Percentiles rank a stretch among this genome's conserved stretches.
Evolutionary conservation across 1,140 invertebrate genomes (phyloP).

Genomic region (Magallana angulata): DNA sequence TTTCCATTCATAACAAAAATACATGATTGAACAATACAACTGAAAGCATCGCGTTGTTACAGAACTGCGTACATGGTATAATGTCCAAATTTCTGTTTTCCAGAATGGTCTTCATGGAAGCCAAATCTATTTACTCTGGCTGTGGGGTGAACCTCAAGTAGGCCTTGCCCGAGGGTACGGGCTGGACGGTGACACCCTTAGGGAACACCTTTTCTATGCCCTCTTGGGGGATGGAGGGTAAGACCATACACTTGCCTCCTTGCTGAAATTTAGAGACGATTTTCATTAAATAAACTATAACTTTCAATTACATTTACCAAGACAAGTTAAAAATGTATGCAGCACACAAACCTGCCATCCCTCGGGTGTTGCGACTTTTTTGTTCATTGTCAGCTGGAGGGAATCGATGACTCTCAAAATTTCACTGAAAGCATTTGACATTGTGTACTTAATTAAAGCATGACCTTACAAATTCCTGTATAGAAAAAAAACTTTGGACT

Average conservation of each 20-base stretch:
- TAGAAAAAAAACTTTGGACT: too few relatives aligned
- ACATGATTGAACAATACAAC: too few relatives aligned
- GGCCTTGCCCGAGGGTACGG: conserved; percentile 88
- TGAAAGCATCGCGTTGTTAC: too few relatives aligned
- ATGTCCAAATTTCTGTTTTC: too few relatives aligned
- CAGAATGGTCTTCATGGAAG: too few relatives aligned
- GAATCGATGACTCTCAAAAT: conserved; percentile 93
- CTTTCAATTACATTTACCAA: neutral
- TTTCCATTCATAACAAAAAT: too few relatives aligned
- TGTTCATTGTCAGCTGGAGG: conserved; percentile 89
- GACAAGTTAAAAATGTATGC: conserved; percentile 72
- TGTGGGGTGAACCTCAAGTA: conserved; percentile 88
- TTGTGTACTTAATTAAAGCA: too few relatives aligned
- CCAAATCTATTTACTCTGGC: conserved; percentile 52
- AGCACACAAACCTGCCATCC: conserved; percentile 87
- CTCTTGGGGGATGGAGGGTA: conserved; percentile 86
- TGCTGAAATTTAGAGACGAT: conserved; percentile 81
- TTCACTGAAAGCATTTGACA: conserved; percentile 85
- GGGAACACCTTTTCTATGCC: conserved; percentile 88
- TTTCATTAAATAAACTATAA: neutral
- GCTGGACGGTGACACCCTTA: conserved; percentile 84
- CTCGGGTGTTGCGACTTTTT: conserved; percentile 92
- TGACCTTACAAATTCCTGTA: too few relatives aligned
- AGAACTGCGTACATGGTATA: too few relatives aligned
- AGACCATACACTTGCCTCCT: conserved; percentile 90